These are phyloP conservation scores for Megaptera novaeangliae DNA, from an alignment of 2,113 vertebrate genomes.

Conservation along the genomic window DNA sequence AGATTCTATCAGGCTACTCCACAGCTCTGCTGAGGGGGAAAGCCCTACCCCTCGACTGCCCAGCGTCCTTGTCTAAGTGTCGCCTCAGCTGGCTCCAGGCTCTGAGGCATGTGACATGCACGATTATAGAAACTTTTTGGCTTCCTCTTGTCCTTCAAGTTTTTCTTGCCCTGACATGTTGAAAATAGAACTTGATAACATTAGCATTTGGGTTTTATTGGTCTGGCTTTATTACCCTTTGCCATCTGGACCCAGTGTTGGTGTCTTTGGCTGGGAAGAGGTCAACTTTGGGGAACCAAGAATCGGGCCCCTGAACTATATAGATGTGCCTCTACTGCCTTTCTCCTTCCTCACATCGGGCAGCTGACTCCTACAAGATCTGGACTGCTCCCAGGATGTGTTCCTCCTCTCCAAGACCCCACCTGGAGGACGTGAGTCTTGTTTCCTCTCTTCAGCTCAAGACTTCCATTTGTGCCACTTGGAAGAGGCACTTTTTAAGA, in stretches of 20 bases:
- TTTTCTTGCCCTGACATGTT: background rate
- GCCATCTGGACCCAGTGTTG: background rate
- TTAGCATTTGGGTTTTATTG: background rate
- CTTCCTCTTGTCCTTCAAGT: background rate
- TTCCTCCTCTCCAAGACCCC: no score
- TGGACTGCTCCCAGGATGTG: no score
- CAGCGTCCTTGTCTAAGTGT: accelerated
- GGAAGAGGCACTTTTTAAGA: background rate
- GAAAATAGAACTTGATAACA: background rate
- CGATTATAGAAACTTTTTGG: slow-evolving; percentile 66
- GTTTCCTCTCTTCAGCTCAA: background rate
- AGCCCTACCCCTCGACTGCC: accelerated
- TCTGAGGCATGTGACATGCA: background rate
- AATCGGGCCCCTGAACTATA: background rate
- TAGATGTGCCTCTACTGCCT: background rate
- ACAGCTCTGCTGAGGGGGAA: background rate
- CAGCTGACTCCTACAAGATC: background rate
- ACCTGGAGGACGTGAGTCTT: background rate
- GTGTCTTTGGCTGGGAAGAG: background rate
- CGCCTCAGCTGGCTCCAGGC: background rate
- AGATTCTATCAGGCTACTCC: background rate
- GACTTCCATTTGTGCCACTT: background rate
- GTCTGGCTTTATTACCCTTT: background rate
- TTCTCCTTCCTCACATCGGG: background rate
- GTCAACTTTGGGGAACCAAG: background rate